These are phyloP conservation scores for Nemoura dubitans DNA, from an alignment of 2,888 invertebrate genomes.

Conservation along the genomic window DNA sequence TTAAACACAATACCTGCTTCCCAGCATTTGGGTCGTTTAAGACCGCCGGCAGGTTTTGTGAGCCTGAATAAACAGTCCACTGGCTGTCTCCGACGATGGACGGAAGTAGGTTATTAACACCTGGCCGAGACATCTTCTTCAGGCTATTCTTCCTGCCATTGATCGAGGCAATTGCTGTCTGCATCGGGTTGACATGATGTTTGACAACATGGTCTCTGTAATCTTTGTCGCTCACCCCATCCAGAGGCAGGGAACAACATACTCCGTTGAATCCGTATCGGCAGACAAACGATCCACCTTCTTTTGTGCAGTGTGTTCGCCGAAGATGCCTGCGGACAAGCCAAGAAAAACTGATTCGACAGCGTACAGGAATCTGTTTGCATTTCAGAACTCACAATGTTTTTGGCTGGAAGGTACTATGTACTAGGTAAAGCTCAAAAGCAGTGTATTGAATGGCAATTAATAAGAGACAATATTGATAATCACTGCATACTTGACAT, in stretches of 20 bases:
- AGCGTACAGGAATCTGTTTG: too few species aligned
- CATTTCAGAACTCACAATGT: too few species aligned
- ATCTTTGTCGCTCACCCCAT: constrained; percentile 87
- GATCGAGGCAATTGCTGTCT: constrained; percentile 10
- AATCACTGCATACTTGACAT: too few species aligned
- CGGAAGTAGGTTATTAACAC: constrained; percentile 41
- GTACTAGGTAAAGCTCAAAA: too few species aligned
- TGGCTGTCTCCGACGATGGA: constrained; percentile 48
- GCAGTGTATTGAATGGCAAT: too few species aligned
- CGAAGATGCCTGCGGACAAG: constrained; percentile 75
- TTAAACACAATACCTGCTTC: constrained; percentile 70
- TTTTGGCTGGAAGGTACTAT: too few species aligned
- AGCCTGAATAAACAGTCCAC: constrained; percentile 92
- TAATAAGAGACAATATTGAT: too few species aligned
- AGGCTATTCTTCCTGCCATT: constrained; percentile 36
- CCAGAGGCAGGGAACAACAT: constrained; percentile 86
- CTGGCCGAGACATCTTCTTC: constrained; percentile 46
- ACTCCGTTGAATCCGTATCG: constrained; percentile 89
- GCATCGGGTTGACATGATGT: constrained; percentile 60
- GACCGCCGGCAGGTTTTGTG: constrained; percentile 94
- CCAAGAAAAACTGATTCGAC: not conserved
- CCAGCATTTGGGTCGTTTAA: constrained; percentile 94
- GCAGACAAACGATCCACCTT: constrained; percentile 87
- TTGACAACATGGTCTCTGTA: constrained; percentile 86
- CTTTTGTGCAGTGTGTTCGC: constrained; percentile 81